Conservation (phyloP, 2,888 invertebrate genomes). For the Ennomos erosarius region DNA sequence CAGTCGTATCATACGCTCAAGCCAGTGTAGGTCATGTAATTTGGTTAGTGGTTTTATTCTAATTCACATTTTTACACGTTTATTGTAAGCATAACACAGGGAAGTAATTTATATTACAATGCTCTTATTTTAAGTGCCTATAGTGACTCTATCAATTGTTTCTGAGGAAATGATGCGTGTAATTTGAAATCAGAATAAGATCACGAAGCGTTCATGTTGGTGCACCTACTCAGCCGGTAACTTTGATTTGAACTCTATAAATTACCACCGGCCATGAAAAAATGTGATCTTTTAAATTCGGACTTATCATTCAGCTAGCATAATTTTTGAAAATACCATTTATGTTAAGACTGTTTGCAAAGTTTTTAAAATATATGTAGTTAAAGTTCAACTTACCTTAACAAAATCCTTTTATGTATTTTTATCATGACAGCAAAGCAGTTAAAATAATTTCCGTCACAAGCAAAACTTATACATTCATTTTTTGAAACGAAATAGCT, state of each 20-base stretch:
- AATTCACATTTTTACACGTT: constrained; percentile 48
- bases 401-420: constrained; percentile 22
- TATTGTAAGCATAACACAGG: constrained; percentile 36
- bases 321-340: no score
- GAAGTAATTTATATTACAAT: constrained; percentile 53
- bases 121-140: constrained; percentile 37
- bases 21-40: constrained; percentile 26
- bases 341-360: no score
- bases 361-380: no score
- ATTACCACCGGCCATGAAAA: background rate
- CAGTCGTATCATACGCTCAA: background rate
- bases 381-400: constrained; percentile 24
- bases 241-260: background rate
- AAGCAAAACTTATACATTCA: background rate
- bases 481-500: constrained; percentile 12
- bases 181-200: constrained; percentile 32
- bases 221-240: background rate
- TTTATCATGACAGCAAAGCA: constrained; percentile 25
- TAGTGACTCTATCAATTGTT: constrained; percentile 38
- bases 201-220: constrained; percentile 4
- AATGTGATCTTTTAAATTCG: no score
- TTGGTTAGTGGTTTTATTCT: constrained; percentile 19
- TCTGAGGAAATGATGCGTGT: constrained; percentile 42
- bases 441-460: constrained; percentile 1
- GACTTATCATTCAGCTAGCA: no score